phyloP scores from a whole-genome alignment of 1,140 invertebrate genomes.

The Littorina saxatilis region DNA sequence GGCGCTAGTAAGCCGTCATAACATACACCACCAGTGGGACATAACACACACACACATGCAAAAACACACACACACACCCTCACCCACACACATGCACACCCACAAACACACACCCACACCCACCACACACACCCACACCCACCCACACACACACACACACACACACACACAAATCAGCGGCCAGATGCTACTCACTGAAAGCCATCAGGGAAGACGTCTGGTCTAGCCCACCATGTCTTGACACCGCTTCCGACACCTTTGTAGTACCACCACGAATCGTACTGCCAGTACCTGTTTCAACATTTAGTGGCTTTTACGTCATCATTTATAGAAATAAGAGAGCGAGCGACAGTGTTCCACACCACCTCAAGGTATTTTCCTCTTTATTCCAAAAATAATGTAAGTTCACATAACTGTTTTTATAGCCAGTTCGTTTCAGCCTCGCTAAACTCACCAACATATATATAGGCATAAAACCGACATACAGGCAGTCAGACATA shows the following conservation, averaged over 20 bases:
- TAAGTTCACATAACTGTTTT: neutral
- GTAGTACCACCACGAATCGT: slow-evolving; percentile 43
- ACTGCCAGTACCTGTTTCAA: slow-evolving; percentile 35
- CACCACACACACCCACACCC: too few species aligned
- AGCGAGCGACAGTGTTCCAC: neutral
- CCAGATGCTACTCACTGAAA: too few species aligned
- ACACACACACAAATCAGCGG: too few species aligned
- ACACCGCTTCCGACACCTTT: slow-evolving; percentile 34
- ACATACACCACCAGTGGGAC: too few species aligned
- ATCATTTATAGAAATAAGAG: neutral
- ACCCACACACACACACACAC: too few species aligned
- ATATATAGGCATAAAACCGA: too few species aligned
- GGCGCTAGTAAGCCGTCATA: too few species aligned
- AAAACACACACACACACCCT: too few species aligned
- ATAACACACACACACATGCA: too few species aligned
- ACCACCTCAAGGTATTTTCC: neutral
- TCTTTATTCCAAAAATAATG: neutral
- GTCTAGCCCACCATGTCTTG: slow-evolving; percentile 31
- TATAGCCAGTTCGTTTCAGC: neutral
- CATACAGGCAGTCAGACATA: too few species aligned
- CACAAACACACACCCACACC: too few species aligned
- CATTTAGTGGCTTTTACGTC: neutral
- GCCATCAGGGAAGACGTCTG: slow-evolving; percentile 33
- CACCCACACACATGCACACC: too few species aligned
- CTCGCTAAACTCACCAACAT: neutral